Base-by-base conservation (phyloP, 2,888 invertebrate species). In the Caradrina clavipalpis region DNA sequence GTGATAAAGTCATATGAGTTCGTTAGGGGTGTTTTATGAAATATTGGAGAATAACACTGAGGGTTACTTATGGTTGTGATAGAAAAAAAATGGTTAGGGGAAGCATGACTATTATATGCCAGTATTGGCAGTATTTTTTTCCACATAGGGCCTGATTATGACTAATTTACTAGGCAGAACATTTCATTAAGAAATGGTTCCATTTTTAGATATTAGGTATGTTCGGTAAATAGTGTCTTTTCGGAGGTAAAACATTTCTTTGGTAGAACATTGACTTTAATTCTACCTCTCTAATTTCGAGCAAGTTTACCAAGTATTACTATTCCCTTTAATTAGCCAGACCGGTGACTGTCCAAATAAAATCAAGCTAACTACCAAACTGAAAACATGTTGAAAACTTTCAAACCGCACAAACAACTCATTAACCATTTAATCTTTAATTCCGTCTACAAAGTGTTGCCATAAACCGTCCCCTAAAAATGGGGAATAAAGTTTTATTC, bases 401-500 rank as follows among this genome's bases (percentile, higher is more conserved):
- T 81, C 89, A 91, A 92, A 92, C 90, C 83, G 88, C 91, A 86
- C 93, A 94, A 95, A 93, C 93, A 94, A 89, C 91, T 92, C 92
- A 92, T 92, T 90, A 92, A 90, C 84, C 89, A 93, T 93, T 94
- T 92, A 93, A 92, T 89, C 87, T 92, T 92, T 93, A 93, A 94
- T 94, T 93, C 86, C 78, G 90, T 92, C 92, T 89, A 91, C 92
- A 91, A 91, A 94, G 91, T 93, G 92, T 92, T 71, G 72, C 90
- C 91, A 88, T 93, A 93, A 94, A 94, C 91, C 87, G 81, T 84
- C 86, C 86, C 91, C 93, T 93, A 94, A 95, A 78, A 95, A 94
- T 92, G 87, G 88, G 84, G 86, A 91, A 92, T 92, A 94, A 95
- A 94, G 86, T 93, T 95, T 95, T 94, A 95, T 95, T 92, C 87